phyloP scores from a whole-genome alignment of 2,113 vertebrate genomes.

The Gallinago paraguaiae region DNA sequence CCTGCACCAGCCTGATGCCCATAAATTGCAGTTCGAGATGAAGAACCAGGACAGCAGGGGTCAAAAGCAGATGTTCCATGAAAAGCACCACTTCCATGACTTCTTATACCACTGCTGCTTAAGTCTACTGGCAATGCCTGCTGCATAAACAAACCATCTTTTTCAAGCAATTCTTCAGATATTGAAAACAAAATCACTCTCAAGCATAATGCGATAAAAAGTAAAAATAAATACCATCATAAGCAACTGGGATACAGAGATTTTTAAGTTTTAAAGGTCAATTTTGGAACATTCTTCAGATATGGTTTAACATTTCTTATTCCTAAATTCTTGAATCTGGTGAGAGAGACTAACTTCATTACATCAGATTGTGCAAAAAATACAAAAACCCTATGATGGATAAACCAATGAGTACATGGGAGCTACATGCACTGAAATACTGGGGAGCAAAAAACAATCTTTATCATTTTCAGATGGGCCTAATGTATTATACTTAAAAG shows the following conservation, averaged over 20 bases:
- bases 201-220: not conserved
- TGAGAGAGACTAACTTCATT: not conserved
- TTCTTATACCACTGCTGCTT: conserved; percentile 90
- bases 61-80: conserved; percentile 94
- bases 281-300: not conserved
- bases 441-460: not conserved
- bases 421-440: not conserved
- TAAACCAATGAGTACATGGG: not conserved
- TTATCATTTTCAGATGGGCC: not conserved
- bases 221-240: not conserved
- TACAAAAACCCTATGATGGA: rapidly evolving
- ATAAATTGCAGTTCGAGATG: conserved; percentile 86
- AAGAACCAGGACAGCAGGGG: conserved; percentile 95
- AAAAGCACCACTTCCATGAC: conserved; percentile 84
- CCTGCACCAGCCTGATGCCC: conserved; percentile 87
- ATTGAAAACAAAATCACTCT: not conserved
- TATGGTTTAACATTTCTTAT: not conserved
- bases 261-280: not conserved
- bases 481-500: not conserved
- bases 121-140: conserved; percentile 97
- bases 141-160: conserved; percentile 66
- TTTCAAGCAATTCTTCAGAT: conserved; percentile 25
- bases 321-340: not conserved
- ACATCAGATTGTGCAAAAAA: not conserved
- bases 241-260: not conserved